Conservation (phyloP, 2,888 invertebrate species). For the Sesia apiformis region DNA sequence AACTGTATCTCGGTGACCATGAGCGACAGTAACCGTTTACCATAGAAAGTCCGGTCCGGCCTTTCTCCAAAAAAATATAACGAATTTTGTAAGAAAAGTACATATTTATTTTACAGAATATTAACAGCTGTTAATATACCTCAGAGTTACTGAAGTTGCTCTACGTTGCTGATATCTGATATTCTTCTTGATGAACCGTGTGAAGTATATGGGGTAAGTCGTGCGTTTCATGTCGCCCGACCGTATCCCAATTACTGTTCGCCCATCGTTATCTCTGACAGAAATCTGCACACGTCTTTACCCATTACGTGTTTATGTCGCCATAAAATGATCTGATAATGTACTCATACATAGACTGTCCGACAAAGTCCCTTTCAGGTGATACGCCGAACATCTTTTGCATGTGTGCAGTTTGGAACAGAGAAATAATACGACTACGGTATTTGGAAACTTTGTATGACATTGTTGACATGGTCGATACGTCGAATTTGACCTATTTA, state of each 20-base stretch:
- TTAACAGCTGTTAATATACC: neutral
- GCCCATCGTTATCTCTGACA: slow-evolving; percentile 16
- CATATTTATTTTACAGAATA: too few species aligned
- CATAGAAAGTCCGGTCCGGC: too few species aligned
- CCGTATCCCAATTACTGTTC: slow-evolving; percentile 8
- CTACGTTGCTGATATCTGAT: neutral
- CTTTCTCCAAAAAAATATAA: too few species aligned
- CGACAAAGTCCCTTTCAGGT: neutral
- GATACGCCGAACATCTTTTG: too few species aligned
- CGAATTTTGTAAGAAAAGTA: too few species aligned
- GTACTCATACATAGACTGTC: slow-evolving; percentile 1
- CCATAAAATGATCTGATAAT: slow-evolving; percentile 6
- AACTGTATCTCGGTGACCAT: too few species aligned
- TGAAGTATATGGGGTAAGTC: neutral
- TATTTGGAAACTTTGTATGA: too few species aligned
- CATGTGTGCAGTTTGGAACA: too few species aligned
- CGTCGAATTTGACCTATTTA: too few species aligned
- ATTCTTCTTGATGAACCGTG: neutral
- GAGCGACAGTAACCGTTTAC: too few species aligned
- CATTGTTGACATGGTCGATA: too few species aligned
- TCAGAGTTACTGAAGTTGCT: neutral
- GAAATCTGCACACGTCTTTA: slow-evolving; percentile 30
- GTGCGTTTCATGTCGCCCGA: slow-evolving; percentile 3
- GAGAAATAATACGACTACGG: too few species aligned
- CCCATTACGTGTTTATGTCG: slow-evolving; percentile 15